Percentiles rank a stretch among this genome's conserved stretches.
These are phyloP conservation scores for Rhynchophorus ferrugineus DNA, from an alignment of 1,140 invertebrate species.

Conservation along the genomic window DNA sequence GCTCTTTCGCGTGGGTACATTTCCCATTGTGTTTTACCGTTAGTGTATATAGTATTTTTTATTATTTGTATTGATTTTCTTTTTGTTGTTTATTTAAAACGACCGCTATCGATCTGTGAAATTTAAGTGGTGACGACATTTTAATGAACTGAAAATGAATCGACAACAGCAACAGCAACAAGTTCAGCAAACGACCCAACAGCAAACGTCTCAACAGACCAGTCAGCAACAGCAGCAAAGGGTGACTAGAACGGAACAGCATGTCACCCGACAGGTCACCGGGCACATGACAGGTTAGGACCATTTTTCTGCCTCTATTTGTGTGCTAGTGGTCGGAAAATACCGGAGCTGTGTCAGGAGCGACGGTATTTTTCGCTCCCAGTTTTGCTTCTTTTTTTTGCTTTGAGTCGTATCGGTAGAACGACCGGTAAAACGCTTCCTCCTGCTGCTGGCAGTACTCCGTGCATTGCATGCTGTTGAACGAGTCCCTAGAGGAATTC, in stretches of 20 bases:
- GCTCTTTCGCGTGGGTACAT: slow-evolving; percentile 28
- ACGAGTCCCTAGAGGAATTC: no score
- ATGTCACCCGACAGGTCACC: slow-evolving; percentile 66
- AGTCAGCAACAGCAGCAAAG: slow-evolving; percentile 54
- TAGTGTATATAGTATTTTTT: slow-evolving; percentile 10
- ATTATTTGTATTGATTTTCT: slow-evolving; percentile 23
- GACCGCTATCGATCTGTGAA: slow-evolving; percentile 33
- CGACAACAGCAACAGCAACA: slow-evolving; percentile 40
- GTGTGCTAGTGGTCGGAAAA: no score
- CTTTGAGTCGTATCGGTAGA: no score
- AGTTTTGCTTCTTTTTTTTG: no score
- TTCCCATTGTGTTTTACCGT: slow-evolving; percentile 21
- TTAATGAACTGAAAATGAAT: slow-evolving; percentile 41
- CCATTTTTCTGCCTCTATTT: no score
- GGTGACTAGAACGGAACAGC: slow-evolving; percentile 62
- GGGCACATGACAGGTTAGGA: slow-evolving; percentile 70
- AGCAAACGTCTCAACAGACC: slow-evolving; percentile 48
- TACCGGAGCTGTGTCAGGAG: no score
- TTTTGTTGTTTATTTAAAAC: slow-evolving; percentile 21
- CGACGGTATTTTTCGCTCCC: no score
- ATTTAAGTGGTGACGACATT: slow-evolving; percentile 39
- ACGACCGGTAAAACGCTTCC: no score
- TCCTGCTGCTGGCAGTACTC: no score
- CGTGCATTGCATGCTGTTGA: no score
- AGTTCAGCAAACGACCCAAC: slow-evolving; percentile 31